Conservation (phyloP, 2,113 vertebrate species). For the Dolichallabes microphthalmus region DNA sequence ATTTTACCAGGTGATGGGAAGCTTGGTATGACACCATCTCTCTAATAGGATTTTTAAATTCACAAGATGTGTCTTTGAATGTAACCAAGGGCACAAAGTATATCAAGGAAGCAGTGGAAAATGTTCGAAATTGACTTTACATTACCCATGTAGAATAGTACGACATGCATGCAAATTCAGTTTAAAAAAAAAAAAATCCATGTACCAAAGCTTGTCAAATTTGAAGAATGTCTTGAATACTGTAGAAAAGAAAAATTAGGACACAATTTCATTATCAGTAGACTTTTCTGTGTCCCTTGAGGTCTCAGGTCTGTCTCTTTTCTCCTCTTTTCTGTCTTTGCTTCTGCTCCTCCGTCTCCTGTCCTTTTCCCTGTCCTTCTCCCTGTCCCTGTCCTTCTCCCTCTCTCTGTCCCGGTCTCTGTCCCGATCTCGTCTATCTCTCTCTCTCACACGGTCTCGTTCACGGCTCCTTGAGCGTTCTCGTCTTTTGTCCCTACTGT, state of each 20-base stretch:
- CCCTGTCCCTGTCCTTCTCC: conserved; percentile 50
- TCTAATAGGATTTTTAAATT: conserved; percentile 33
- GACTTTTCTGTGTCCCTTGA: conserved; percentile 74
- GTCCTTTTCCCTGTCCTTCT: conserved; percentile 65
- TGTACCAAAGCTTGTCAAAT: conserved; percentile 45
- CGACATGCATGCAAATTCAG: conserved; percentile 45
- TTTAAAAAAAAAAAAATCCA: background rate
- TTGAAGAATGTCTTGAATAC: background rate
- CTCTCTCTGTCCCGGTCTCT: conserved; percentile 42
- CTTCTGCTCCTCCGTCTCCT: conserved; percentile 50
- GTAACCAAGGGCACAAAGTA: conserved; percentile 48
- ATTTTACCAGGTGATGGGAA: conserved; percentile 51
- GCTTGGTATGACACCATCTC: conserved; percentile 44
- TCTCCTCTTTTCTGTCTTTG: conserved; percentile 74
- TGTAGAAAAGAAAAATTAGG: conserved; percentile 48
- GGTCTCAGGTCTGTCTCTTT: conserved; percentile 77
- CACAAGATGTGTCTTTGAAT: conserved; percentile 37
- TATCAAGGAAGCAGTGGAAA: conserved; percentile 12
- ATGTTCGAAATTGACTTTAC: conserved; percentile 30
- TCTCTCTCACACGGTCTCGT: conserved; percentile 50
- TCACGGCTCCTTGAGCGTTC: conserved; percentile 52
- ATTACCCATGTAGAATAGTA: conserved; percentile 55
- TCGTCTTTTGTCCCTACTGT: conserved; percentile 49
- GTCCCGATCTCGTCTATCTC: conserved; percentile 65
- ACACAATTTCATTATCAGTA: conserved; percentile 63